phyloP scores from a whole-genome alignment of 2,888 invertebrate genomes.

The Andrena trimmerana region DNA sequence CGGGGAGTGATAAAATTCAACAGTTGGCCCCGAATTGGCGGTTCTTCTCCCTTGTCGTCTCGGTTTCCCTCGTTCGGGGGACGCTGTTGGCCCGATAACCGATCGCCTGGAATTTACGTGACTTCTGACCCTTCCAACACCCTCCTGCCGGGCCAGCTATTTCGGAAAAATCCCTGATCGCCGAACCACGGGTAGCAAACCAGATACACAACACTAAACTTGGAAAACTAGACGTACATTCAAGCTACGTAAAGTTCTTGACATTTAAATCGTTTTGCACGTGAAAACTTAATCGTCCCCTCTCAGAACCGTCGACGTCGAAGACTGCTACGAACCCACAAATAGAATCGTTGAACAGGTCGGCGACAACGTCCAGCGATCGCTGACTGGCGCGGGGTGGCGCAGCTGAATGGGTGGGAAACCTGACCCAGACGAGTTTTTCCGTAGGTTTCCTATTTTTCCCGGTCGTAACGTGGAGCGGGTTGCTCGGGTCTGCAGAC shows the following conservation, averaged over 20 bases:
- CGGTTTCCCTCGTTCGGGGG: slow-evolving; percentile 30
- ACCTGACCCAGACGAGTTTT: slow-evolving; percentile 84
- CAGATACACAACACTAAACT: too few relatives aligned
- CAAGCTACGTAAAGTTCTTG: too few relatives aligned
- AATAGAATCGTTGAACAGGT: too few relatives aligned
- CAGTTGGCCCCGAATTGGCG: slow-evolving; percentile 81
- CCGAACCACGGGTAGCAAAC: background rate
- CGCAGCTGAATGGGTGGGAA: slow-evolving; percentile 20
- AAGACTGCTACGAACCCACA: too few relatives aligned
- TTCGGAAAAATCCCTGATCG: slow-evolving; percentile 11
- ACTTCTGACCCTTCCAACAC: slow-evolving; percentile 48
- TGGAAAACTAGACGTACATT: too few relatives aligned
- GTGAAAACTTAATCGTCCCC: too few relatives aligned
- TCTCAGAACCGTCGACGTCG: too few relatives aligned
- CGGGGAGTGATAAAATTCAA: slow-evolving; percentile 81
- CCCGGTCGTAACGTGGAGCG: slow-evolving; percentile 81
- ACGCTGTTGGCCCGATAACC: slow-evolving; percentile 65
- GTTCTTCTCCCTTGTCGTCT: slow-evolving; percentile 60
- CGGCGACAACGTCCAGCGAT: slow-evolving; percentile 20
- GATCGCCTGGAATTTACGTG: slow-evolving; percentile 66
- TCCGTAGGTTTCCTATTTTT: slow-evolving; percentile 83
- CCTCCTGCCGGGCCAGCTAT: background rate
- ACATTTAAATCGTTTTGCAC: too few relatives aligned
- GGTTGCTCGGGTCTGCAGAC: slow-evolving; percentile 82
- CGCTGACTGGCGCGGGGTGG: slow-evolving; percentile 63